Conservation (phyloP, 2,797 vertebrate genomes). For the Bovichtus variegatus region DNA sequence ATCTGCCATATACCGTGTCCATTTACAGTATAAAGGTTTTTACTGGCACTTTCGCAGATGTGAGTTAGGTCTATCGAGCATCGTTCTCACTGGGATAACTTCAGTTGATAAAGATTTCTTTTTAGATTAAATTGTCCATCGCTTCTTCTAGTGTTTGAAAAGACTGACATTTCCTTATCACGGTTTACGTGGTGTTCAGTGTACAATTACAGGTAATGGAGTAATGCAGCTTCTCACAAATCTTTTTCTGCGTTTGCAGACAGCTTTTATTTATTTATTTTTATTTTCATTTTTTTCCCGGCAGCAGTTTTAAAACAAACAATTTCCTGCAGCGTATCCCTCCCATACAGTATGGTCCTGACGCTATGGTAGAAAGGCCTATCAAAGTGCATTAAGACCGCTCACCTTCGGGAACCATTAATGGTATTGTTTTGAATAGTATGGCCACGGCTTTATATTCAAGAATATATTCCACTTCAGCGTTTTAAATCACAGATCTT, state of each 20-base stretch:
- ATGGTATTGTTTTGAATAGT: conserved; percentile 43
- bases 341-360: not conserved
- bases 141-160: not conserved
- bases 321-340: not conserved
- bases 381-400: conserved; percentile 26
- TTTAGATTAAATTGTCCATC: not conserved
- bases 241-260: too few species aligned
- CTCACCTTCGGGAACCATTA: conserved; percentile 38
- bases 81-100: not conserved
- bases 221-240: too few species aligned
- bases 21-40: too few species aligned
- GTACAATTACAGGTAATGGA: too few species aligned
- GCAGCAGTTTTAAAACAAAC: conserved; percentile 2
- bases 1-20: too few species aligned
- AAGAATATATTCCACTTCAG: conserved; percentile 52
- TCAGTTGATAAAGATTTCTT: not conserved
- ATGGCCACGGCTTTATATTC: conserved; percentile 52
- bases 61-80: not conserved
- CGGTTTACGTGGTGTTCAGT: too few species aligned
- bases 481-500: conserved; percentile 52
- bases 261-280: too few species aligned
- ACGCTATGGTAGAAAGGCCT: not conserved
- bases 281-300: too few species aligned
- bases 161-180: too few species aligned
- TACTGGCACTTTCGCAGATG: not conserved